These are phyloP conservation scores for Trachurus trachurus DNA, from an alignment of 2,797 vertebrate genomes.

Conservation along the genomic window DNA sequence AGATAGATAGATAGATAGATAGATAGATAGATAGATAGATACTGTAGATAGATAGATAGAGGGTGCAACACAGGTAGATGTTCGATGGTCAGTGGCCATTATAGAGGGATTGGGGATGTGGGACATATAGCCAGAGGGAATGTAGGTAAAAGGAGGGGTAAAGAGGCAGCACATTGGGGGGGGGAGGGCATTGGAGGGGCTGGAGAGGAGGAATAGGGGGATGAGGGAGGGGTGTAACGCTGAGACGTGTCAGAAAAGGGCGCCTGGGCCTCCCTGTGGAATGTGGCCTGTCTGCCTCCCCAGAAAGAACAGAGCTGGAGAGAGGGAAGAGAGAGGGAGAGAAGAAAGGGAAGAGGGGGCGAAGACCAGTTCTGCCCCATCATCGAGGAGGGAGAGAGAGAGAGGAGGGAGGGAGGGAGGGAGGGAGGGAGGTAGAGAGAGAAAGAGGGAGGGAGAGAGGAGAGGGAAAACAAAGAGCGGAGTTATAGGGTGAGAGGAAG, in stretches of 20 bases:
- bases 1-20: not conserved
- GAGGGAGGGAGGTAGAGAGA: constrained; percentile 40
- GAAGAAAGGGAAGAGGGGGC: constrained; percentile 70
- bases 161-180: constrained; percentile 37
- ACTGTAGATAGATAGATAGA: too few species aligned
- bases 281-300: constrained; percentile 89
- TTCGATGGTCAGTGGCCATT: constrained; percentile 8
- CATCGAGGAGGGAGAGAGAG: constrained; percentile 54
- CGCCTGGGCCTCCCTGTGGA: constrained; percentile 89
- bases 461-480: constrained; percentile 57
- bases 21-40: constrained; percentile 7
- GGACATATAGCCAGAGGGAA: constrained; percentile 44
- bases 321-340: constrained; percentile 68
- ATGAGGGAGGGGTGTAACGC: constrained; percentile 85
- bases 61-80: constrained; percentile 11
- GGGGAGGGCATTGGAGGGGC: constrained; percentile 59
- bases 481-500: constrained; percentile 39
- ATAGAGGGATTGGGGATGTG: constrained; percentile 17
- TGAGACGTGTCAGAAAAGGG: constrained; percentile 89
- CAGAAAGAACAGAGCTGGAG: constrained; percentile 81
- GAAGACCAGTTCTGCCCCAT: constrained; percentile 75
- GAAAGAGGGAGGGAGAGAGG: constrained; percentile 11
- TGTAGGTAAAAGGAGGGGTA: constrained; percentile 64
- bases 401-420: constrained; percentile 66
- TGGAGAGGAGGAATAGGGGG: constrained; percentile 75